Percentiles rank a stretch among this genome's conserved stretches.
These are phyloP conservation scores for Phaenicophaeus curvirostris DNA, from an alignment of 2,797 vertebrate genomes.

Conservation along the genomic window DNA sequence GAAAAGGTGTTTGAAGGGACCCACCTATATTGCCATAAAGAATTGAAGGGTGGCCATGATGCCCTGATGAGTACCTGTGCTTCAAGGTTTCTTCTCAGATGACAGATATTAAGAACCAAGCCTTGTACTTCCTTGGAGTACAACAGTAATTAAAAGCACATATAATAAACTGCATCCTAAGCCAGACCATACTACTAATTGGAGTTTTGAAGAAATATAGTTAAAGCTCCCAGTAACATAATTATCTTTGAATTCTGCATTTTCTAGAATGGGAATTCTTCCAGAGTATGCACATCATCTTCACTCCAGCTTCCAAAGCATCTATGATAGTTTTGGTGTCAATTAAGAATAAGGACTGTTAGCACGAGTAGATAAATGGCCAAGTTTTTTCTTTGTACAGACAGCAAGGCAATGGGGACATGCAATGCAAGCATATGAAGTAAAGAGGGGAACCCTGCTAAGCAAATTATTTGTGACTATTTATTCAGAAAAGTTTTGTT, in stretches of 20 bases:
- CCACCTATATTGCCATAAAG: not conserved
- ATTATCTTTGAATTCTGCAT: not conserved
- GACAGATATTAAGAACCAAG: not conserved
- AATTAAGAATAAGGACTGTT: not conserved
- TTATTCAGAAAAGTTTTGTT: constrained; percentile 6
- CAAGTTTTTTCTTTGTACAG: not conserved
- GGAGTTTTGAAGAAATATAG: not conserved
- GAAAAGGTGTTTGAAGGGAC: not conserved
- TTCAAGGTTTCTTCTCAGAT: not conserved
- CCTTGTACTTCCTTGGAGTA: not conserved
- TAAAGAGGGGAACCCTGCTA: not conserved
- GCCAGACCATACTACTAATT: not conserved
- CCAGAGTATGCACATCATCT: not conserved
- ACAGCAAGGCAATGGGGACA: not conserved
- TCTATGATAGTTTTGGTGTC: not conserved
- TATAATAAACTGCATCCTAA: not conserved
- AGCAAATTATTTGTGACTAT: constrained; percentile 19
- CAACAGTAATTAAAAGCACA: not conserved
- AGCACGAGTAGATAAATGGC: not conserved
- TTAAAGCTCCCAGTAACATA: not conserved
- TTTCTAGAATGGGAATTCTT: not conserved
- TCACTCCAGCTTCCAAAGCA: not conserved
- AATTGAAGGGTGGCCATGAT: not conserved
- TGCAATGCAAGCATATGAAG: not conserved
- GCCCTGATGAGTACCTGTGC: not conserved